Evolutionary conservation across 2,113 vertebrate species (phyloP).

Genomic region (Sphyrna mokarran): DNA sequence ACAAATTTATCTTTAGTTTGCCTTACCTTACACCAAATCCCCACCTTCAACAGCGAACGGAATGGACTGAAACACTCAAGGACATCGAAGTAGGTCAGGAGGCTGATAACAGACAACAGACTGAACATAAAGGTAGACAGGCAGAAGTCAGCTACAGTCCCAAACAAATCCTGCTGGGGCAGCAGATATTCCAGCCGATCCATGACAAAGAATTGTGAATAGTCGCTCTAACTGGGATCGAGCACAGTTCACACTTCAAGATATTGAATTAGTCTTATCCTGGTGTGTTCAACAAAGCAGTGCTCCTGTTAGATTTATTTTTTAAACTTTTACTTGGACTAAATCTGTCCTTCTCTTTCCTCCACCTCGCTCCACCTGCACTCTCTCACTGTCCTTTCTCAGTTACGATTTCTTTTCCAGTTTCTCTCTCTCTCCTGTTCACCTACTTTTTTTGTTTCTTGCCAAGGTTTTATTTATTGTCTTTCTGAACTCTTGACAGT

Average conservation of each 20-base stretch:
- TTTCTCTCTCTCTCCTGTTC: neutral
- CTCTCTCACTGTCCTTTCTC: neutral
- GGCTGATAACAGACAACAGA: neutral
- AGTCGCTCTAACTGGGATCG: too few relatives aligned
- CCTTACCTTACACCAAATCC: neutral
- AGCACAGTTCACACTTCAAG: neutral
- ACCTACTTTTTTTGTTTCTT: neutral
- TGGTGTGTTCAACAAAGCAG: neutral
- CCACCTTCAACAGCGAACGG: neutral
- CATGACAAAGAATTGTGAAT: neutral
- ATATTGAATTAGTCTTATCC: neutral
- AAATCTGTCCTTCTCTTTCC: neutral
- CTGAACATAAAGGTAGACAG: neutral
- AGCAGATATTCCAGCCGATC: neutral
- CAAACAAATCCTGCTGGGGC: neutral
- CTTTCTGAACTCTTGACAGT: neutral
- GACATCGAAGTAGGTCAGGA: slow-evolving; percentile 29
- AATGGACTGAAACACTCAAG: slow-evolving; percentile 2
- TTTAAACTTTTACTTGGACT: neutral
- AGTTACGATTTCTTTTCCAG: neutral
- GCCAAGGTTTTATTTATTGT: neutral
- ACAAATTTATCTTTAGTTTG: neutral
- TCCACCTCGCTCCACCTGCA: neutral
- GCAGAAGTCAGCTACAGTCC: neutral
- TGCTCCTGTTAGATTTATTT: neutral